A percentile compares a stretch with the other conserved stretches of the same genome.
Evolutionary conservation across 2,888 invertebrate genomes (phyloP).

Genomic region (Daptonema setosum): DNA sequence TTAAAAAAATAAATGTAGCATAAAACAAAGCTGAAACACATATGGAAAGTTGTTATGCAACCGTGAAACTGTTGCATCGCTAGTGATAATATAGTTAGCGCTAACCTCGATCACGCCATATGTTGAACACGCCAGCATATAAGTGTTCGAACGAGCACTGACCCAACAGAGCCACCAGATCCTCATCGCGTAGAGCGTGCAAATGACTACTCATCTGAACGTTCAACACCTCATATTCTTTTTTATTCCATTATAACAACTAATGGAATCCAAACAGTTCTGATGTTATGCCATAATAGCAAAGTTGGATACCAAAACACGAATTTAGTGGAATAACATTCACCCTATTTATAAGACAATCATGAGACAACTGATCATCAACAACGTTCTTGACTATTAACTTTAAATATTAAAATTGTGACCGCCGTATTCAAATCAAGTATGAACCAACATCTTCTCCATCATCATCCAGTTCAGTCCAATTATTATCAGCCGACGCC

Average conservation of each 20-base stretch:
- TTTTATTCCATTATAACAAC: background rate
- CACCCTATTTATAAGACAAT: background rate
- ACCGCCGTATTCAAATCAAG: no score
- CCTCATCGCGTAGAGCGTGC: slow-evolving; percentile 16
- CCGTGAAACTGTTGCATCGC: no score
- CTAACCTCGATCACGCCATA: slow-evolving; percentile 14
- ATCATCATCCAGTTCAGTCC: slow-evolving; percentile 14
- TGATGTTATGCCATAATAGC: no score
- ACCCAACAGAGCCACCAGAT: slow-evolving; percentile 17
- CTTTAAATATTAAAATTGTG: no score
- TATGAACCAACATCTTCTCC: slow-evolving; percentile 11
- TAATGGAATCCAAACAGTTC: background rate
- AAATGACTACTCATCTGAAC: slow-evolving; percentile 4
- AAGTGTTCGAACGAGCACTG: slow-evolving; percentile 20
- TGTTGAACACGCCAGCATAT: slow-evolving; percentile 14
- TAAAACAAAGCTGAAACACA: background rate
- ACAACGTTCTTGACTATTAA: background rate
- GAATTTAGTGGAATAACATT: no score
- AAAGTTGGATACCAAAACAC: no score
- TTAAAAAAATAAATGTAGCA: background rate
- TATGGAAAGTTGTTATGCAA: no score
- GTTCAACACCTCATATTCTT: no score
- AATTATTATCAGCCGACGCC: slow-evolving; percentile 11
- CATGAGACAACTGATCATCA: background rate
- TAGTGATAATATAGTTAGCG: no score